These are phyloP conservation scores for Rhabdophis nuchalis DNA, from an alignment of 2,797 vertebrate species.

Conservation along the genomic window DNA sequence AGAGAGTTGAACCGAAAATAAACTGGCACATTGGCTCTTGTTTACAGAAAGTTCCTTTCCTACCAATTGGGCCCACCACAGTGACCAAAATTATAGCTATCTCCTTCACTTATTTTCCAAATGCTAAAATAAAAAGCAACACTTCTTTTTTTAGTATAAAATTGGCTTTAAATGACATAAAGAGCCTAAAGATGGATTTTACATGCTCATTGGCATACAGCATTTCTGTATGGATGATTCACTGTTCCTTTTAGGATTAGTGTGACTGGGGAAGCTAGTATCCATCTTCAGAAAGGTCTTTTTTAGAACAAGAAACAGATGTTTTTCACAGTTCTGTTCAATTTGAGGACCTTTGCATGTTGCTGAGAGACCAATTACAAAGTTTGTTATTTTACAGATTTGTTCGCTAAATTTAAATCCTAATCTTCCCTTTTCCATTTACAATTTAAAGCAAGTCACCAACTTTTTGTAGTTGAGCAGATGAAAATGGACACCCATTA, in stretches of 20 bases:
- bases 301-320: conserved; percentile 16
- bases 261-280: conserved; percentile 10
- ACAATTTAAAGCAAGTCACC: not conserved
- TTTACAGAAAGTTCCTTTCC: not conserved
- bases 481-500: not conserved
- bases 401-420: accelerated
- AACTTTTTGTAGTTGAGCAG: not conserved
- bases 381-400: not conserved
- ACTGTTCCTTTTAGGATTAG: conserved; percentile 7
- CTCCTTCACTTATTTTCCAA: conserved; percentile 12
- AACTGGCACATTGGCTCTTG: conserved; percentile 6
- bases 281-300: conserved; percentile 28
- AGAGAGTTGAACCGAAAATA: conserved; percentile 20
- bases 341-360: not conserved
- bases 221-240: conserved; percentile 38
- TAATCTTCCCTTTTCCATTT: not conserved
- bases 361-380: conserved; percentile 11
- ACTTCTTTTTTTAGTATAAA: conserved; percentile 32
- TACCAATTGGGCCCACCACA: conserved; percentile 6
- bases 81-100: conserved; percentile 1
- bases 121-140: conserved; percentile 26
- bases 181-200: conserved; percentile 35
- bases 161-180: conserved; percentile 44
- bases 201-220: conserved; percentile 34
- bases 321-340: conserved; percentile 20